Base-by-base conservation (phyloP, 1,140 invertebrate genomes). In the Caenorhabditis briggsae region DNA sequence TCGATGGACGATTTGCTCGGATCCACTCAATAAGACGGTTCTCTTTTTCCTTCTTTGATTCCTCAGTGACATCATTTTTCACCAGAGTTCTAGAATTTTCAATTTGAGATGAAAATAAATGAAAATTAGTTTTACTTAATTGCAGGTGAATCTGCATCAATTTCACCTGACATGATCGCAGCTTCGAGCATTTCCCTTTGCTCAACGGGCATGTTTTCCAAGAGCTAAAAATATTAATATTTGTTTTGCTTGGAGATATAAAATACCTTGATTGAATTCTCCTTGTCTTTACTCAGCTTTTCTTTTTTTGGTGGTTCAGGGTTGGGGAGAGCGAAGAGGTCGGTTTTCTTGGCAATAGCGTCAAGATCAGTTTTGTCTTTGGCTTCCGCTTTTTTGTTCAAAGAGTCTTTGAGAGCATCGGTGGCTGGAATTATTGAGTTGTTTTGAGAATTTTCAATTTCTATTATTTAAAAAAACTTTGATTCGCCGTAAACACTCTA, bases 1-100 rank as follows among this genome's bases (percentile, higher is more conserved):
- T 92, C 46, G 33, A 64, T 6, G 91, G 91, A 59, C 91, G 86
- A 53, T 91, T 91, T 65, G 92, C 91, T 65, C 91, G 88, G 48
- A 91, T 91, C 91, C 91, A 91, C 64, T 92, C 90, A 59, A 91
- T 88, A 20, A 92, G 88, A 18, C 86, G 43, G 25, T 59, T 87
- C 86, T 88, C 84, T 83, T 89, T 82, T 83, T 90, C 84, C 86
- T 86, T 82, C 82, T 83, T 50, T 70, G 84, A 58, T 88, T 86
- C 64, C 43, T 87, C 65, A 61, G 74, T 74, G 5, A 55, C 82
- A 85, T 90, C 74, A 43, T 82, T 82, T 82, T 89, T 61, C 43
- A 89, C 59, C n/a, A 88, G 25, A 46, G 65, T 88, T 56, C 89
- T 74, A 25, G 64, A 87, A 18, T 84, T 41, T 25, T 33, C 78